Evolutionary conservation across 2,797 vertebrate species (phyloP), one percentile per base, ranked within the genome.

Genomic region (Sebastiscus tertius): DNA sequence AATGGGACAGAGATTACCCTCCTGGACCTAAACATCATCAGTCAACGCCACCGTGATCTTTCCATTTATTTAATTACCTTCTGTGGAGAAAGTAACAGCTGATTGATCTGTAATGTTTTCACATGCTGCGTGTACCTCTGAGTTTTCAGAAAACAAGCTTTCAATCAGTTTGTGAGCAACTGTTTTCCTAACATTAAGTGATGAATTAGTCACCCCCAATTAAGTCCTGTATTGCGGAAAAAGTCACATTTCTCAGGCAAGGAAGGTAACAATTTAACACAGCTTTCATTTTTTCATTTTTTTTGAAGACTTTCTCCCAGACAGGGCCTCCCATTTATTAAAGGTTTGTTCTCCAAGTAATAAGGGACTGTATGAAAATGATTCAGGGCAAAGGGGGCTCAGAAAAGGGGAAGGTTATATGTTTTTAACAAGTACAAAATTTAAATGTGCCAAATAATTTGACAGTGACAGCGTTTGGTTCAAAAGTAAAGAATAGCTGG

Each of bases 1-100:
- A 85, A 89, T 13, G 59, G 36, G 58, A 39, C 72, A 54, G 70
- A 85, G 73, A 86, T 86, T 67, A 85, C 56, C 76, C 75, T 39
- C 0, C 2, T 24, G n/a, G 71, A 81, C 61, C 0, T 71, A 58
- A 81, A 77, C 78, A 78, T 80, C 77, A 79, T 31, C 83, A 70
- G 39, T 2, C 46, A 64, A n/a, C 58, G 6, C 73, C 75, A 62
- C 72, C 46, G 12, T 68, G 27, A 66, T 33, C 69, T 75, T 68
- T 66, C 8, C 52, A 14, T 70, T 64, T 1, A 33, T 70, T 64
- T 1, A 33, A 65, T 69, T 34, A 59, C 11, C 8, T 16, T 68
- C 46, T 68, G 52, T 36, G 11, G 16, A 56, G 31, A 27, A 76
- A 73, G 56, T 42, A 59, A 56, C 59, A 55, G 18, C 1, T 39